These are phyloP conservation scores for Strix occidentalis DNA, from an alignment of 2,797 vertebrate genomes.

Conservation along the genomic window DNA sequence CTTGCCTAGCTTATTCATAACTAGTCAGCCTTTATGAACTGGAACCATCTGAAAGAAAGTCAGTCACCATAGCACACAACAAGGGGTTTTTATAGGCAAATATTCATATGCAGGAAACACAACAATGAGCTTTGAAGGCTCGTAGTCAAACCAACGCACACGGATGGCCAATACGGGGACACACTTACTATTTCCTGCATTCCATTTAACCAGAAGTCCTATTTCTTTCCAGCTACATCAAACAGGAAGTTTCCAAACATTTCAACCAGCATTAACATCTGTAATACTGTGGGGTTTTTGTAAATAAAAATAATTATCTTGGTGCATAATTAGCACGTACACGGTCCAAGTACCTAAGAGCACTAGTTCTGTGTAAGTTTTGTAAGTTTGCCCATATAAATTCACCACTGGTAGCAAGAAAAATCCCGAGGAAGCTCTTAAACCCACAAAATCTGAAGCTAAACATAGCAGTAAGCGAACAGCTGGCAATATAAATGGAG, in stretches of 20 bases:
- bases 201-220: neutral
- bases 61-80: neutral
- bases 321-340: neutral
- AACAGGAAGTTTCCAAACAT: neutral
- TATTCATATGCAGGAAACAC: neutral
- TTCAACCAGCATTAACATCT: neutral
- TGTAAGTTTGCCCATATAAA: neutral
- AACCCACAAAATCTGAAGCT: neutral
- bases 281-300: neutral
- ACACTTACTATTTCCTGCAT: neutral
- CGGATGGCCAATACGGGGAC: neutral
- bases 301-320: neutral
- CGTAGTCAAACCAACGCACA: neutral
- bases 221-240: neutral
- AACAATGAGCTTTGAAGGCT: neutral
- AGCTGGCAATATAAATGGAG: neutral
- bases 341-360: neutral
- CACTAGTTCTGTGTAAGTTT: neutral
- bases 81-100: neutral
- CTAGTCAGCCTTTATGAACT: neutral
- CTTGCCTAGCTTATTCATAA: neutral
- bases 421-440: neutral
- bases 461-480: neutral
- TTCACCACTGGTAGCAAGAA: neutral
- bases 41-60: neutral